Base-by-base conservation (phyloP, 1,140 invertebrate species). In the Drosophila subpulchrella region DNA sequence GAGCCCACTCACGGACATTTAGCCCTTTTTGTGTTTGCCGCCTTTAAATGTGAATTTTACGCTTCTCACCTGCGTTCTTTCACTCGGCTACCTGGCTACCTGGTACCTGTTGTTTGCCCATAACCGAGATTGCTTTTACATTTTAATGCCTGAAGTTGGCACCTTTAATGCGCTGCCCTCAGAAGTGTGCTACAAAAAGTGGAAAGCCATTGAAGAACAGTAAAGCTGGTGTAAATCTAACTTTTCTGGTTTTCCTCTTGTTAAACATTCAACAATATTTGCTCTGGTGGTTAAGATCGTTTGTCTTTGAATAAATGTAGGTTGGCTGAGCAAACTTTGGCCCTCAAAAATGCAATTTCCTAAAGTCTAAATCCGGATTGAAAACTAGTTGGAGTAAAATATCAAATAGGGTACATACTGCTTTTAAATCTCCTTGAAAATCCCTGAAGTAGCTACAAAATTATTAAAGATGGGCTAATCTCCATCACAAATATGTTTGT, bases 31-130 rank as follows among this genome's bases (percentile, higher is more conserved):
- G 42, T 62, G 47, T 47, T 51, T 39, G 58, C 3, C 17, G 30
- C 47, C 58, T 67, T 75, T 75, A 41, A 81, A 75, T 78, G 75
- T 41, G 78, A 86, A 68, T 78, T 78, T 81, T 82, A 78, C 74
- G 82, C 57, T 56, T 67, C 61, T 72, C 78, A 86, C 81, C 65
- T 88, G 78, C 75, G 46, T 61, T 50, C 57, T 46, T 82, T 81
- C 78, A 67, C 44, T 57, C 41, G 47, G 60, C 20, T 38, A 65
- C 60, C 58, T 62, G 63, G 60, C 20, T 38, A 68, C 60, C 58
- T 62, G 63, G 27, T 66, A 63, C 61, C 46, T 71, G 55, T 47
- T 68, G 53, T 59, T 59, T 77, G 32, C 44, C 63, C 78, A 67
- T 70, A 80, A 66, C 73, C 57, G 76, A 85, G 81, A 85, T 81